These are phyloP conservation scores for Zosterops hypoxanthus DNA, from an alignment of 2,113 vertebrate species.

Conservation along the genomic window DNA sequence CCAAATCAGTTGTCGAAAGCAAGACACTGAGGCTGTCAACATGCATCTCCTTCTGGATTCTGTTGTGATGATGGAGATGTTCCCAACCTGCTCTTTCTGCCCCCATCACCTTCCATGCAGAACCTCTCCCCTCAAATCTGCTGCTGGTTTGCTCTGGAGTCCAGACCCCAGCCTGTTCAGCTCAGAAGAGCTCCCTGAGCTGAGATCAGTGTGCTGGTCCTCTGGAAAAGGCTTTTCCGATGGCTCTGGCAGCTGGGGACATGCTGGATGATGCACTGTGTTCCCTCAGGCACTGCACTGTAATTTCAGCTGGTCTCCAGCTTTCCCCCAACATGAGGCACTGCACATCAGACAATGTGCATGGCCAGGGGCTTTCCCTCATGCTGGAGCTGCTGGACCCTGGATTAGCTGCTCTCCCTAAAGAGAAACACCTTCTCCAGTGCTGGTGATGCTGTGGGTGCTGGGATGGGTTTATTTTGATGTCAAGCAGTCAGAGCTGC, in stretches of 20 bases:
- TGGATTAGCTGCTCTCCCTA: background rate
- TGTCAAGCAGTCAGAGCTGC: background rate
- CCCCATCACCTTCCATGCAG: rapidly evolving
- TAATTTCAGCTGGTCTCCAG: background rate
- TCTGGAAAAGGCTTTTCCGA: background rate
- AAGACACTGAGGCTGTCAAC: slow-evolving; percentile 35
- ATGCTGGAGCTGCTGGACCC: background rate
- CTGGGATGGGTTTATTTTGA: background rate
- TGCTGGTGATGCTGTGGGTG: background rate
- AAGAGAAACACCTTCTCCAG: background rate
- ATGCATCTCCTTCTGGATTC: slow-evolving; percentile 35
- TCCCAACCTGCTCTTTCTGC: background rate
- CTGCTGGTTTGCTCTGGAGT: background rate
- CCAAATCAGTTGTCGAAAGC: slow-evolving; percentile 39
- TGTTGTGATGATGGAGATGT: background rate
- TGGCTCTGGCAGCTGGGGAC: background rate
- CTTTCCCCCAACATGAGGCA: background rate
- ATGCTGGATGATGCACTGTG: rapidly evolving
- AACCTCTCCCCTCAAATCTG: background rate
- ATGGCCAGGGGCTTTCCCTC: background rate
- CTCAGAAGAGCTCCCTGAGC: background rate
- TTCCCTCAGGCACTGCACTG: background rate
- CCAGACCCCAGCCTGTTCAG: background rate
- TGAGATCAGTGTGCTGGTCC: background rate
- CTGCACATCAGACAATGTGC: background rate